Percentiles rank a stretch among this genome's conserved stretches.
phyloP scores from a whole-genome alignment of 2,888 invertebrate species.

The Microdon myrmicae region DNA sequence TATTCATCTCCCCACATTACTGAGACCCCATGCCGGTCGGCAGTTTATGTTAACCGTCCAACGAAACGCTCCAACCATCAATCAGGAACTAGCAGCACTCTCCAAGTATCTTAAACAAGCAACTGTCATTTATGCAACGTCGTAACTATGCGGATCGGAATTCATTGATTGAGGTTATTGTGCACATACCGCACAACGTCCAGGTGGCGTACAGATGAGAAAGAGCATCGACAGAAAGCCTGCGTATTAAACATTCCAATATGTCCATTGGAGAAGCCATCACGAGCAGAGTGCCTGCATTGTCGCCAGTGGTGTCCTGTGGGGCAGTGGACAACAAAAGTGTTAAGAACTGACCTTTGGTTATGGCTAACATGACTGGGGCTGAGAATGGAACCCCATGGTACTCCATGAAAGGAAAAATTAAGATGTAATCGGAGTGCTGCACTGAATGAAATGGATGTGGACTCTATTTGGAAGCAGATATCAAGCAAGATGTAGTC shows the following conservation, averaged over 20 bases:
- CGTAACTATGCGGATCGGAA: slow-evolving; percentile 28
- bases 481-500: too few relatives aligned
- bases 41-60: too few relatives aligned
- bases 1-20: too few relatives aligned
- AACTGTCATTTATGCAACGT: neutral
- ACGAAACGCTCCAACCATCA: slow-evolving; percentile 1
- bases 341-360: too few relatives aligned
- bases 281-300: too few relatives aligned
- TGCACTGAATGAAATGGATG: slow-evolving; percentile 3
- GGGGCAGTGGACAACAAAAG: too few relatives aligned
- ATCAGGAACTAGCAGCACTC: slow-evolving; percentile 21
- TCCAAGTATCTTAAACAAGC: slow-evolving; percentile 10
- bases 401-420: neutral
- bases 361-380: too few relatives aligned
- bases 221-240: slow-evolving; percentile 4
- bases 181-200: slow-evolving; percentile 11
- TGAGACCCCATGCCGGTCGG: too few relatives aligned
- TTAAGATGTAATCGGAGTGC: neutral
- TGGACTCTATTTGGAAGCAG: too few relatives aligned
- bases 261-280: slow-evolving; percentile 4
- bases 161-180: slow-evolving; percentile 23
- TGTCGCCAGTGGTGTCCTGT: too few relatives aligned
- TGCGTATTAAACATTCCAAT: slow-evolving; percentile 21
- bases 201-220: slow-evolving; percentile 31
- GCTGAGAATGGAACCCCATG: too few relatives aligned